Percentiles rank a stretch among this genome's conserved stretches.
Evolutionary conservation across 1,140 invertebrate genomes (phyloP).

Genomic region (Plutomurus gul): DNA sequence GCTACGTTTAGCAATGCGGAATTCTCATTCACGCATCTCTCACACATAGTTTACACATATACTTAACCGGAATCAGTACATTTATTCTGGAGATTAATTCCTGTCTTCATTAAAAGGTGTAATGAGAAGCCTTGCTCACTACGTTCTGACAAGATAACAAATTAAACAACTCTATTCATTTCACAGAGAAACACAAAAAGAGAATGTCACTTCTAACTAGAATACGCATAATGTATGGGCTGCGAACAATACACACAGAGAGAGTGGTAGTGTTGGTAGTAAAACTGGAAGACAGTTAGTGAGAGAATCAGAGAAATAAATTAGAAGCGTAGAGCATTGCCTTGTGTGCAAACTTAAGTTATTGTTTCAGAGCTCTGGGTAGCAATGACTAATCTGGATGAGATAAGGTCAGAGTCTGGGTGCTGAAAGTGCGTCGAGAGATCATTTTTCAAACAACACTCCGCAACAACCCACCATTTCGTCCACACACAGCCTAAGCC

Average conservation of each 20-base stretch:
- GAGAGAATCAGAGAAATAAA: too few species aligned
- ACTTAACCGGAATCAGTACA: not conserved
- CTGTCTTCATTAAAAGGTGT: constrained; percentile 28
- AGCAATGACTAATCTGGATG: not conserved
- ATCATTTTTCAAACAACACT: constrained; percentile 3
- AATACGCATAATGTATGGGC: too few species aligned
- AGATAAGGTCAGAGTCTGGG: not conserved
- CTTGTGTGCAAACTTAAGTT: not conserved
- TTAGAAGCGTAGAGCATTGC: too few species aligned
- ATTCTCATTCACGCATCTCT: too few species aligned
- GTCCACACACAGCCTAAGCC: not conserved
- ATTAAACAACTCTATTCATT: constrained; percentile 19
- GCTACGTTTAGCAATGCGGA: too few species aligned
- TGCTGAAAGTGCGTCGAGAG: constrained; percentile 1
- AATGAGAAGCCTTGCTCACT: constrained; percentile 27
- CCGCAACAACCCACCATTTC: not conserved
- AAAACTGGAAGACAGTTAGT: too few species aligned
- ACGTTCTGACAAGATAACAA: constrained; percentile 30
- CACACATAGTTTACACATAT: too few species aligned
- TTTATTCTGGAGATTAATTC: constrained; percentile 4
- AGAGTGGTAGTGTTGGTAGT: too few species aligned
- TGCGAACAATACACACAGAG: too few species aligned
- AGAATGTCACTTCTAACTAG: constrained; percentile 18
- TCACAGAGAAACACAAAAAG: not conserved
- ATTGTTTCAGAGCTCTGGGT: not conserved